These are phyloP conservation scores for Gambusia yucatana DNA, from an alignment of 2,797 vertebrate species.

Conservation along the genomic window DNA sequence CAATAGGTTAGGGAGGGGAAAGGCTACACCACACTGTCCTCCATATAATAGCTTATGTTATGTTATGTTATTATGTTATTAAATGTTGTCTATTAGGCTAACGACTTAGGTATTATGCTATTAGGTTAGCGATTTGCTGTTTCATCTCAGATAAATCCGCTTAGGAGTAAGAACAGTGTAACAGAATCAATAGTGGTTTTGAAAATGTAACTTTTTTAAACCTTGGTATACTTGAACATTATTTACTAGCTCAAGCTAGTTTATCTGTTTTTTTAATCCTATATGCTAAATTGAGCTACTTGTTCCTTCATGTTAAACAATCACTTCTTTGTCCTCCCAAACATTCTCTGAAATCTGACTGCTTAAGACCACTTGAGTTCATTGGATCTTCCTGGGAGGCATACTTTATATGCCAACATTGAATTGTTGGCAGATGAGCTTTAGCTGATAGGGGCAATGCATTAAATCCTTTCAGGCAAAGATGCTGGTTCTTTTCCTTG, in stretches of 20 bases:
- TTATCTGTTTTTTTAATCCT: background rate
- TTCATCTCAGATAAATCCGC: background rate
- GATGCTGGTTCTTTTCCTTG: conserved; percentile 39
- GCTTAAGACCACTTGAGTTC: conserved; percentile 48
- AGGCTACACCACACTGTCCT: background rate
- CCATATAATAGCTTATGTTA: no score
- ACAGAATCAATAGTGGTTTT: background rate
- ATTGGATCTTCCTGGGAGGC: conserved; percentile 60
- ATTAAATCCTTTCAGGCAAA: conserved; percentile 33
- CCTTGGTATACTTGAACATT: background rate
- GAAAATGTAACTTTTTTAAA: background rate
- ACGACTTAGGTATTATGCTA: no score
- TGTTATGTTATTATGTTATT: no score
- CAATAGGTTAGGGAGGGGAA: background rate
- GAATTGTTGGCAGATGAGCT: conserved; percentile 59
- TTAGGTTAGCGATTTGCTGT: no score
- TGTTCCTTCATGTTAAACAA: conserved; percentile 46
- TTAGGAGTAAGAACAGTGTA: background rate
- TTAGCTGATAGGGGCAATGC: conserved; percentile 60
- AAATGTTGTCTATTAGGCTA: no score
- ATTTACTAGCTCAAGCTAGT: background rate
- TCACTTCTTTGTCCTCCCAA: conserved; percentile 54
- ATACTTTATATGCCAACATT: conserved; percentile 70
- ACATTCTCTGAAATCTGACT: conserved; percentile 50
- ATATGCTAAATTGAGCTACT: conserved; percentile 26